Conservation (phyloP, 2,888 invertebrate genomes). For the Zygaena filipendulae region DNA sequence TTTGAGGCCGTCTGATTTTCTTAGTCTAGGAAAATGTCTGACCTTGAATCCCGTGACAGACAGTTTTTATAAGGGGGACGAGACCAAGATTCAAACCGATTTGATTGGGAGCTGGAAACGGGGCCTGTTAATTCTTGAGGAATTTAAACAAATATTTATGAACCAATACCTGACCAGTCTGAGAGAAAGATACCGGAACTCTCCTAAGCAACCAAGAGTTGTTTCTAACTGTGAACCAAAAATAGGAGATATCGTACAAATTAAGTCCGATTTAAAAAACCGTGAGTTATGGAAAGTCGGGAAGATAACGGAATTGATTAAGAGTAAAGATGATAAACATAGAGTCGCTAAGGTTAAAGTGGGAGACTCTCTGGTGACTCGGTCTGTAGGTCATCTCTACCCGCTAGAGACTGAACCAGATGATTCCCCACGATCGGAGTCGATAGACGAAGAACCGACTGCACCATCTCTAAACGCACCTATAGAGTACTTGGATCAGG, state of each 20-base stretch:
- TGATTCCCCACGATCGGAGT: too few relatives aligned
- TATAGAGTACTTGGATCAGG: too few relatives aligned
- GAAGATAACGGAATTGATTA: background rate
- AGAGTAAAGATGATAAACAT: background rate
- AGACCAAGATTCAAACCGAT: background rate
- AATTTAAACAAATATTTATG: constrained; percentile 5
- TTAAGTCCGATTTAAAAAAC: too few relatives aligned
- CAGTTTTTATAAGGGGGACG: too few relatives aligned
- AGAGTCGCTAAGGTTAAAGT: background rate
- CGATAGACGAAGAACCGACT: too few relatives aligned
- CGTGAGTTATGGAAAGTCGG: constrained; percentile 3
- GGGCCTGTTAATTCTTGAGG: constrained; percentile 2
- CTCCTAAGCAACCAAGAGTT: too few relatives aligned
- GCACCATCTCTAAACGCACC: too few relatives aligned
- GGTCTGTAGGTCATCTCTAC: background rate
- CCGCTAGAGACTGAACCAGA: constrained; percentile 45
- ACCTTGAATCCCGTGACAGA: background rate
- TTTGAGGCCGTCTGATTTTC: constrained; percentile 4
- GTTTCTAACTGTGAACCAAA: too few relatives aligned
- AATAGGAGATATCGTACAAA: too few relatives aligned
- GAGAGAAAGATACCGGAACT: too few relatives aligned
- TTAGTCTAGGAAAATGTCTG: background rate
- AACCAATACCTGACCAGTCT: too few relatives aligned
- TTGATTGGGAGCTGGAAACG: constrained; percentile 4
- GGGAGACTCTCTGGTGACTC: background rate